Base-by-base conservation (phyloP, 2,888 invertebrate genomes). In the Subacronicta megacephala region DNA sequence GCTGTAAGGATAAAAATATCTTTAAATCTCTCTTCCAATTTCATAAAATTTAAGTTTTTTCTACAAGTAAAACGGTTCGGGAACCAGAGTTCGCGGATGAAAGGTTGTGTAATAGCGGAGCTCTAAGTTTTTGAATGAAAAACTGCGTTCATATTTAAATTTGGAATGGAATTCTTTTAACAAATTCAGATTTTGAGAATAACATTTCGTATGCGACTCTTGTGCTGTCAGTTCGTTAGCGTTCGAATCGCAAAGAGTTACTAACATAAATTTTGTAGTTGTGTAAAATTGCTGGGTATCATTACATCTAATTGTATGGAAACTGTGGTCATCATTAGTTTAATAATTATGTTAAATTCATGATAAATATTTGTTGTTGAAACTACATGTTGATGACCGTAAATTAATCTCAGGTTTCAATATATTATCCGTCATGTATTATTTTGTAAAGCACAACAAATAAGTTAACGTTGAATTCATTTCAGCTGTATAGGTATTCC, bases 181-280 rank as follows among this genome's bases (percentile, higher is more conserved):
- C n/a, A 31, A 31, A 31, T n/a, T 31, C 50, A 35, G 12, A 35
- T 37, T 46, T 46, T 7, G 1, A 35, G 40, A 16, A 29, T 31
- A 51, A 42, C 9, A 43, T 40, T 47, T 72, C 7, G 41, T 37
- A 54, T 2, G 10, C 15, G 37, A 26, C 53, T 58, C 37, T 7
- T 33, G 55, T 33, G 13, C 12, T 13, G n/a, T 29, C 16, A 50
- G 62, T 74, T 77, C 65, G 78, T 78, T 78, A 77, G 71, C 45
- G 61, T 42, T 46, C 18, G 40, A 45, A 49, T 62, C 15, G 52
- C 44, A 68, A 62, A 68, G 61, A 66, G 44, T 52, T 49, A 20
- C 60, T 60, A 52, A 50, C 29, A 57, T 38, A 53, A 56, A 62
- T 62, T 64, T 58, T 38, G 38, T 54, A 46, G 46, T 58, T 40